phyloP scores from a whole-genome alignment of 53 echinoderm and acorn worm species.

The Hippasteria phrygiana region DNA sequence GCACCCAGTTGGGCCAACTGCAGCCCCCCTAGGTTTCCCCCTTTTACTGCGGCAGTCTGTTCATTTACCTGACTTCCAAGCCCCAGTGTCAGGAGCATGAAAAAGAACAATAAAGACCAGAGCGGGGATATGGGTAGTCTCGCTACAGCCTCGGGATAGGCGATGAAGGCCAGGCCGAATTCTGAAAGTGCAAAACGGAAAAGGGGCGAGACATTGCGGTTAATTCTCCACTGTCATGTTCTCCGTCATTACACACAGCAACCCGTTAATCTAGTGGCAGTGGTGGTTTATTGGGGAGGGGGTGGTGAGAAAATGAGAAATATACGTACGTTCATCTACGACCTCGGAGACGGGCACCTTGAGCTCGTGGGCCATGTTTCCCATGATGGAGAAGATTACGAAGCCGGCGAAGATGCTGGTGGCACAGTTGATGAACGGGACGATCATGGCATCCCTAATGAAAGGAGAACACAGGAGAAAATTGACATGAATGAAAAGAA shows the following conservation, averaged over 20 bases:
- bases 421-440: conserved; percentile 81
- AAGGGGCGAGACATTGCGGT: conserved; percentile 9
- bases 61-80: conserved; percentile 91
- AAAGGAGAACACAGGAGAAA: background rate
- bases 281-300: background rate
- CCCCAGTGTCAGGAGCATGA: conserved; percentile 95
- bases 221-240: background rate
- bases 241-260: background rate
- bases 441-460: conserved; percentile 81
- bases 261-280: background rate
- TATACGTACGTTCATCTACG: conserved; percentile 72
- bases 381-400: conserved; percentile 90
- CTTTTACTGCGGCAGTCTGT: background rate
- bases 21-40: background rate
- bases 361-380: conserved; percentile 90
- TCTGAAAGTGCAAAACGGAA: conserved; percentile 69
- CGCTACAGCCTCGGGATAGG: conserved; percentile 95
- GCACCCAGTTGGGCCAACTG: background rate
- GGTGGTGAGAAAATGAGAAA: background rate
- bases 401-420: conserved; percentile 91
- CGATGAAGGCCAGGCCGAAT: conserved; percentile 97
- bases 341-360: conserved; percentile 75
- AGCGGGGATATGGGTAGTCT: conserved; percentile 90
- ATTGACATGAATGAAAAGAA: no score
- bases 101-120: conserved; percentile 96